A percentile compares a stretch with the other conserved stretches of the same genome.
Evolutionary conservation across 2,797 vertebrate genomes (phyloP).

Genomic region (Pseudochirops cupreus): DNA sequence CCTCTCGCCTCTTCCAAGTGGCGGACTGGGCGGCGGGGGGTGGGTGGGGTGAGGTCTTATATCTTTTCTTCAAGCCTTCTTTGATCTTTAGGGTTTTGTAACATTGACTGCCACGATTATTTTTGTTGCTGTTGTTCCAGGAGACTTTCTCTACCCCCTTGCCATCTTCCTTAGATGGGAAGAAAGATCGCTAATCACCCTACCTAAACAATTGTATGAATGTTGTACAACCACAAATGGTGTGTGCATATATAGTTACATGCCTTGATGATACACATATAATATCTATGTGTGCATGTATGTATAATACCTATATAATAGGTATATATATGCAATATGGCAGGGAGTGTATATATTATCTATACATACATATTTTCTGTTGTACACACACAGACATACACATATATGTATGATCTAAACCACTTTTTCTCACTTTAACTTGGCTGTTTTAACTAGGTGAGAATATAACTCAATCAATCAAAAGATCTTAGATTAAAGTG

Average conservation of each 20-base stretch:
- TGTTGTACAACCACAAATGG: neutral
- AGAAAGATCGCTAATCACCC: neutral
- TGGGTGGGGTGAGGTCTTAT: neutral
- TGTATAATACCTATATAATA: neutral
- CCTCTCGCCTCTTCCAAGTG: neutral
- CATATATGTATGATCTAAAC: neutral
- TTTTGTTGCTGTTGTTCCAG: neutral
- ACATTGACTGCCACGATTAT: neutral
- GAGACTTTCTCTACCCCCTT: neutral
- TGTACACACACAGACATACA: neutral
- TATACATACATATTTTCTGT: neutral
- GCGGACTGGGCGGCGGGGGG: too few relatives aligned
- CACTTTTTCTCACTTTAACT: neutral
- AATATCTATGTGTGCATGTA: neutral
- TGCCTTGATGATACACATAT: neutral
- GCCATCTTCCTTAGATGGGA: neutral
- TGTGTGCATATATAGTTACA: neutral
- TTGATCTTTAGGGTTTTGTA: neutral
- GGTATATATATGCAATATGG: neutral
- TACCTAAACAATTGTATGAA: neutral
- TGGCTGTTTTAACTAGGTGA: neutral
- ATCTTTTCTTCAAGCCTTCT: neutral
- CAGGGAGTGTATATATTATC: neutral
- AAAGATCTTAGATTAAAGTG: neutral
- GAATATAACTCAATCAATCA: neutral